Evolutionary conservation across 2,797 vertebrate species (phyloP).

Genomic region (Falco biarmicus): DNA sequence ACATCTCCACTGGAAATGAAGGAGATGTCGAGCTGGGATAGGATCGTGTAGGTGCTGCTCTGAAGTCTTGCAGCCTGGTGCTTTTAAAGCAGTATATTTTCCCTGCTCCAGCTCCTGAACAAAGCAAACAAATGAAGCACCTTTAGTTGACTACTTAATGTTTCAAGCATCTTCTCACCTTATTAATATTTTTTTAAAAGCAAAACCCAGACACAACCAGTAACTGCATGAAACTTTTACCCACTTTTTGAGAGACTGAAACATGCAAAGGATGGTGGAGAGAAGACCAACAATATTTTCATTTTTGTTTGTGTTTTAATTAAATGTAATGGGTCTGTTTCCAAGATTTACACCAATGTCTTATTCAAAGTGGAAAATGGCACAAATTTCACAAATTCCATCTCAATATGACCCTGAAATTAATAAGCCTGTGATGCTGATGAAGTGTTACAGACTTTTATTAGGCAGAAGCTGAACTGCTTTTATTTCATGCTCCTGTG

Average conservation of each 20-base stretch:
- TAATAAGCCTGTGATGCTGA: constrained; percentile 16
- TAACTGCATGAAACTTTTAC: not conserved
- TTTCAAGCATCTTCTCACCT: not conserved
- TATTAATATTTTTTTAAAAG: not conserved
- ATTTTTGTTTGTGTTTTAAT: not conserved
- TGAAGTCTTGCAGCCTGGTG: not conserved
- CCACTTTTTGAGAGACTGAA: not conserved
- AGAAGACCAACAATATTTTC: not conserved
- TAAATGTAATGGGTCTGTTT: not conserved
- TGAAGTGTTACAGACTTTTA: constrained; percentile 37
- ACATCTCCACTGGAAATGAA: not conserved
- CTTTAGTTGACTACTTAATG: not conserved
- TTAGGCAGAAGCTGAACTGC: not conserved
- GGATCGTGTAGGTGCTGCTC: not conserved
- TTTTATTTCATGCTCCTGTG: not conserved
- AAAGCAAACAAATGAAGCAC: constrained; percentile 2
- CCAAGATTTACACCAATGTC: not conserved
- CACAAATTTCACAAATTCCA: not conserved
- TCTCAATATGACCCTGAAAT: constrained; percentile 35
- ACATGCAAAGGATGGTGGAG: not conserved
- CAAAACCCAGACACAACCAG: not conserved
- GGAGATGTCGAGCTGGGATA: not conserved
- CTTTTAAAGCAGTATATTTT: not conserved
- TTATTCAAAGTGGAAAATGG: constrained; percentile 25
- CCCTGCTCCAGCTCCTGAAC: not conserved